These are phyloP conservation scores for Chinchilla lanigera DNA, from an alignment of 2,113 vertebrate genomes.

Conservation along the genomic window DNA sequence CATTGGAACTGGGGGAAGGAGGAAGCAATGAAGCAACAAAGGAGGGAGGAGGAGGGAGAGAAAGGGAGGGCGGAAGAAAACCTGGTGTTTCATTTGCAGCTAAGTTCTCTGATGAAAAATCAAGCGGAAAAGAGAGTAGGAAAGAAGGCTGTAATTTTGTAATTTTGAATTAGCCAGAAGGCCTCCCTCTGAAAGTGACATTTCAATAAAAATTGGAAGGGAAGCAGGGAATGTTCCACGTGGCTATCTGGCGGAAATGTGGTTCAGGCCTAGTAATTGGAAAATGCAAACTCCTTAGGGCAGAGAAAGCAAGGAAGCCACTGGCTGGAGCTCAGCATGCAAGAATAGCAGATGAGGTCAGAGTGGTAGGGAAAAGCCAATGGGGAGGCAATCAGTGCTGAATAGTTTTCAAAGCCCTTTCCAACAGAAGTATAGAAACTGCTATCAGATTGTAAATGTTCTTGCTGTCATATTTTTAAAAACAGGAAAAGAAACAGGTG, in stretches of 20 bases:
- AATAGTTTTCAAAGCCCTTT: background rate
- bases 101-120: background rate
- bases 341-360: background rate
- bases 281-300: background rate
- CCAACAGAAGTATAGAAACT: background rate
- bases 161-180: constrained; percentile 23
- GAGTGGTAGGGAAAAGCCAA: background rate
- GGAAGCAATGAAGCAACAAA: background rate
- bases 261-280: background rate
- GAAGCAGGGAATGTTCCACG: background rate
- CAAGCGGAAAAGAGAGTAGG: background rate
- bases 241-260: background rate
- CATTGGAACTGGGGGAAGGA: background rate
- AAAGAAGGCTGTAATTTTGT: background rate
- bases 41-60: fast-evolving
- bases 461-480: background rate
- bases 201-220: constrained; percentile 9
- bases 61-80: background rate
- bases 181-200: background rate
- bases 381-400: background rate
- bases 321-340: background rate
- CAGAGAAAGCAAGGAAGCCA: background rate
- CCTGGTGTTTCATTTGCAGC: background rate
- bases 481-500: background rate
- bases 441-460: background rate